Evolutionary conservation across 1,140 invertebrate genomes (phyloP), one percentile per base, ranked within the genome.

Genomic region (Catajapyx aquilonaris): DNA sequence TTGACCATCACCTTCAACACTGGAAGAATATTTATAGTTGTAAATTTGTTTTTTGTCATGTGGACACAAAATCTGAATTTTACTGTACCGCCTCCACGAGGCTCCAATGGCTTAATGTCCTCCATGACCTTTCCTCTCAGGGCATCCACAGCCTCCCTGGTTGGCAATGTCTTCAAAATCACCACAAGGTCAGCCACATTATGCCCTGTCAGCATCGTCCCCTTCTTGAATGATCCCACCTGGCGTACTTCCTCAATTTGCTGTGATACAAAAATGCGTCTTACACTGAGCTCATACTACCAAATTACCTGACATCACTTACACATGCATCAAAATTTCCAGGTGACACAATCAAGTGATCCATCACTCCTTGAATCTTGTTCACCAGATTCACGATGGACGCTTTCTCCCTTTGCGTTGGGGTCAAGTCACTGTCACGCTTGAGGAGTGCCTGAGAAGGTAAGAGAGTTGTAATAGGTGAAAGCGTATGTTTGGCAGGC

Each of bases 171-270:
- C 48, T 71, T 71, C 4, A 75, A 50, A 46, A 74, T 68, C 17
- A 73, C 64, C 20, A 73, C 68, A 37, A 74, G 56, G 49, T 74
- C 69, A 20, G 69, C 71, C 9, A 69, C 57, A 42, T 68, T 68
- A 37, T 65, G 57, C 11, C 64, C 66, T 30, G 60, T 55, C 48
- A 71, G 52, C 64, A 74, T 69, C 19, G 71, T n/a, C n/a, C n/a
- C n/a, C n/a, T n/a, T n/a, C n/a, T n/a, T n/a, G n/a, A n/a, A n/a
- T n/a, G n/a, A n/a, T 74, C 5, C 69, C 69, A 71, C 66, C 47
- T 66, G 63, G 13, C 66, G 49, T 4, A 70, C 61, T 48, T 69
- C 67, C 39, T 69, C 68, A 31, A 70, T 60, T 64, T 66, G 64
- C 64, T 66, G n/a, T n/a, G n/a, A n/a, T n/a, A n/a, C n/a, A n/a